Conservation (phyloP, 2,888 invertebrate species). For the Pachycephus smyrnensis region DNA sequence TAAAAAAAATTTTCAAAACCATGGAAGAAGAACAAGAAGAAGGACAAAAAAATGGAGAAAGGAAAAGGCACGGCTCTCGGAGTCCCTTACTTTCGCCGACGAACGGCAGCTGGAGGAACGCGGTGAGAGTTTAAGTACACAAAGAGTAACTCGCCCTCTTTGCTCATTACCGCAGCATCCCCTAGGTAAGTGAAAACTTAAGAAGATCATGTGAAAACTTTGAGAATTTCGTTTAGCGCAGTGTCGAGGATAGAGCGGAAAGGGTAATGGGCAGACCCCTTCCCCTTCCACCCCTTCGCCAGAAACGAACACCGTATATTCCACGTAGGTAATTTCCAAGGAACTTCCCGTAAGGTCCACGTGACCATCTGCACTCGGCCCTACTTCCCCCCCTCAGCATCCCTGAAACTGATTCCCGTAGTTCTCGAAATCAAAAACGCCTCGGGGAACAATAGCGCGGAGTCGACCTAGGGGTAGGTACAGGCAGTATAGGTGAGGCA, state of each 20-base stretch:
- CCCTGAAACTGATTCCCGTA: background rate
- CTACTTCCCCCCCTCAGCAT: background rate
- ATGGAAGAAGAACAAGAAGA: background rate
- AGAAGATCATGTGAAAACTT: constrained; percentile 35
- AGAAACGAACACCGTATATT: too few species aligned
- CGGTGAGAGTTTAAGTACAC: constrained; percentile 17
- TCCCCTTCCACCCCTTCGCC: background rate
- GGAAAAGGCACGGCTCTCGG: background rate
- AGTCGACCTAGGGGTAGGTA: background rate
- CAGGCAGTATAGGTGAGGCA: background rate
- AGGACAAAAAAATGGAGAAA: constrained; percentile 6
- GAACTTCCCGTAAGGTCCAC: background rate
- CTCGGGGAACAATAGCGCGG: constrained; percentile 37
- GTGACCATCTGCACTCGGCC: background rate
- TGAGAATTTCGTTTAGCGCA: constrained; percentile 28
- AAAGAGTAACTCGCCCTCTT: constrained; percentile 16
- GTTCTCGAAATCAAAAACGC: constrained; percentile 39
- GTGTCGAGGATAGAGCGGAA: constrained; percentile 1
- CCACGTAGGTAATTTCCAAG: background rate
- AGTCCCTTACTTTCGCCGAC: background rate
- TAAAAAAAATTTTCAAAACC: background rate
- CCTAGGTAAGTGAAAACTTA: constrained; percentile 40
- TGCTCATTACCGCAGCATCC: constrained; percentile 28
- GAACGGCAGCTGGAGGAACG: background rate
- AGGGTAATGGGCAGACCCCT: background rate